Percentiles rank a stretch among this genome's conserved stretches.
Conservation (phyloP, 2,888 invertebrate species). For the Ochropleura leucogaster region DNA sequence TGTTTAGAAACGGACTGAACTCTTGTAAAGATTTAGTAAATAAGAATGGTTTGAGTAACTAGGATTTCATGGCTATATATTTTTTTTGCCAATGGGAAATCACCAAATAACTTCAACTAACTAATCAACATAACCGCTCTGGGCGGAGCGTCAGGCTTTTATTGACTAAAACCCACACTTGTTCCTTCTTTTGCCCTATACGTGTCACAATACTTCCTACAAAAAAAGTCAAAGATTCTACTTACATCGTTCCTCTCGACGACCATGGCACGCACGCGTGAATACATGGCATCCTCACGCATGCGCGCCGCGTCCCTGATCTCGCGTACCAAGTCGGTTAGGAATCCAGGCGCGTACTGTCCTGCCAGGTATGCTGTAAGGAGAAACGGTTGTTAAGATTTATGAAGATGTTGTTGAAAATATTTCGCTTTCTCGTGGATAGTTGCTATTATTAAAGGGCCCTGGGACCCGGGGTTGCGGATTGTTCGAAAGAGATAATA, state of each 20-base stretch:
- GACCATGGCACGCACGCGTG: conserved; percentile 91
- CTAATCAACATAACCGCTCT: too few species aligned
- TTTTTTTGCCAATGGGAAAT: not conserved
- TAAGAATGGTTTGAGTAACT: not conserved
- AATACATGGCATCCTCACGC: conserved; percentile 93
- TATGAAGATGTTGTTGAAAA: not conserved
- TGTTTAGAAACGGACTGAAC: conserved; percentile 8
- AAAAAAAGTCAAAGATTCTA: not conserved
- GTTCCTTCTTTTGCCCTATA: not conserved
- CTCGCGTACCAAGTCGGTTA: conserved; percentile 93
- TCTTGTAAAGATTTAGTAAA: not conserved
- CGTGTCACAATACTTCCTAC: not conserved
- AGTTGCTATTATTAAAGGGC: too few species aligned
- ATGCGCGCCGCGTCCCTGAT: conserved; percentile 93
- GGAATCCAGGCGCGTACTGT: conserved; percentile 93
- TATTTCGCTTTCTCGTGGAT: not conserved
- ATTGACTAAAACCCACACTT: too few species aligned
- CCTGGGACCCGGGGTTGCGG: too few species aligned
- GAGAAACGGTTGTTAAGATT: not conserved
- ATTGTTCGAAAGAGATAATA: too few species aligned
- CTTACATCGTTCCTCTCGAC: conserved; percentile 89
- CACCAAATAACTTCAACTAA: too few species aligned
- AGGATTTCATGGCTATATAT: not conserved
- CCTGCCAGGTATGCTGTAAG: conserved; percentile 80
- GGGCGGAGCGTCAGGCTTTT: too few species aligned